Base-by-base conservation (phyloP, 2,113 vertebrate genomes). In the Tenebrosternarchus preto region DNA sequence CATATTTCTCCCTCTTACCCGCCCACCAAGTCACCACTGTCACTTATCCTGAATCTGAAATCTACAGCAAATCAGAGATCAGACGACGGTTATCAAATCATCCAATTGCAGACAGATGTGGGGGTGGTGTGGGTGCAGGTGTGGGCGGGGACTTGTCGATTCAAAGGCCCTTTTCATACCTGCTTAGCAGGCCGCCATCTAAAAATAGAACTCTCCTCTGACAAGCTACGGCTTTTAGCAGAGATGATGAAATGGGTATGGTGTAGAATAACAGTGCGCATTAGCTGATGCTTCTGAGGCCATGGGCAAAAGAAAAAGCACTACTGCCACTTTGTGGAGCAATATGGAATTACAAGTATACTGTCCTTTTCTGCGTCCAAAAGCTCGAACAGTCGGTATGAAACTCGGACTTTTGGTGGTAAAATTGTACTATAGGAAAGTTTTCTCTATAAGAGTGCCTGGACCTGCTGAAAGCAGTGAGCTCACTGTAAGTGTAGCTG, bases 251-350 rank as follows among this genome's bases (percentile, higher is more conserved):
- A 68, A 68, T 39, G 33, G 31, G 17, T 68, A 12, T 11, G 19
- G 31, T 68, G 19, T 39, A 36, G n/a, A 68, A 39, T 68, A 68
- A 68, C 33, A 11, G 31, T 36, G 27, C 4, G 20, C 12, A 39
- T 68, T 39, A 39, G 64, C 33, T 68, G 63, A 20, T 5, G 63
- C 16, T 20, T 4, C 8, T 2, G 31, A 68, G 33, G 33, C 64
- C 11, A 39, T n/a, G 31, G 15, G 19, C 9, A 39, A 68, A 7
- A 68, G 33, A 27, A 71, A 61, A 25, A 71, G 36, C 77, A 31
- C 68, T 24, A 50, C 67, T 78, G 77, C 39, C 77, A 29, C 36
- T 67, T 78, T 36, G 25, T 55, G 77, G 29, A 24, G 43, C 29
- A 50, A 46, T 31, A 8, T 31, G 24, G 24, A 12, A 78, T 71